Base-by-base conservation (phyloP, 2,888 invertebrate species). In the Antheraea assamensis region DNA sequence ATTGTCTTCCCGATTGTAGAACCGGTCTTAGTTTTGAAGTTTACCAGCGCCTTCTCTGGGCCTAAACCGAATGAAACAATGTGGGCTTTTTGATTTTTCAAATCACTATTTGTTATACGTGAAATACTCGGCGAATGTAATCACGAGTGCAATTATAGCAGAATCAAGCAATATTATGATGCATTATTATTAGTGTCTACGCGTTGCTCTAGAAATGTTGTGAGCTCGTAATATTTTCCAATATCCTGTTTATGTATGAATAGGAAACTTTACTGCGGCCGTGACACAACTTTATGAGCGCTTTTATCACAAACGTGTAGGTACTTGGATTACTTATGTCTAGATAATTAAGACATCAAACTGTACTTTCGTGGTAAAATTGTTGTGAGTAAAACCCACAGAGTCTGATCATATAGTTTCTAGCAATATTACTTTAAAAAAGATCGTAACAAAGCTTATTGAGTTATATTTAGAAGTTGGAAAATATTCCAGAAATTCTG, bases 161-260 rank as follows among this genome's bases (percentile, higher is more conserved):
- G 52, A 5, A 66, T 35, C 0, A 68, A 21, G 8, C 21, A 35
- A 35, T n/a, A n/a, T 68, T n/a, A 35, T 35, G 17, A 66, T 3
- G 15, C 8, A 1, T 30, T 66, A 1, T 30, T 66, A 66, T 21
- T 31, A 3, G 27, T 30, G 19, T 68, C 35, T 35, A 68, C 68
- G 2, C n/a, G n/a, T 68, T 68, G 68, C 31, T 68, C n/a, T 35
- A 21, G n/a, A 68, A 68, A n/a, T 21, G 31, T 21, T 31, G 30
- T 17, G 30, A 64, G 35, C 35, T 68, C 35, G 35, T 21, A 66
- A 66, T 35, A 68, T 68, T 68, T 68, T 68, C 68, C 68, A 68
- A 68, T 68, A 68, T 35, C 68, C 35, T 68, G 68, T 68, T 68
- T 68, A 68, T 68, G 35, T 68, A 68, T 68, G 68, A 68, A 68